Percentiles rank a stretch among this genome's conserved stretches.
Evolutionary conservation across 1,140 invertebrate genomes (phyloP).

Genomic region (Drosophila setifemur): DNA sequence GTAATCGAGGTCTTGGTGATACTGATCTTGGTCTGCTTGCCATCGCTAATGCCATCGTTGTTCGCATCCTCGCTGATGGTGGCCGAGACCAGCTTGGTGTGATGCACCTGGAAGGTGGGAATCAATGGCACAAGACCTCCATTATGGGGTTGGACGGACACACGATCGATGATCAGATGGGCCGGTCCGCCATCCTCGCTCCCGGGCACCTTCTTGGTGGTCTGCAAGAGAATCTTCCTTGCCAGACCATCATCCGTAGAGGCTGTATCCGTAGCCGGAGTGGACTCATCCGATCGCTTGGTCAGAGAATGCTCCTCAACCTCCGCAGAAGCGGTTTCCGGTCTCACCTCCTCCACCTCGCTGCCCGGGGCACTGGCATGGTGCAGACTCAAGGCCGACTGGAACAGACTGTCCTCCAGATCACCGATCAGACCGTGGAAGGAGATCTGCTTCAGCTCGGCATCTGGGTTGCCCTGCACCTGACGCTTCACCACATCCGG

Average conservation of each 20-base stretch:
- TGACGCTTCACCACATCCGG: conserved; percentile 69
- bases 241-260: conserved; percentile 23
- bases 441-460: conserved; percentile 67
- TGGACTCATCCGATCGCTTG: conserved; percentile 53
- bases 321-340: neutral
- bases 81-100: conserved; percentile 65
- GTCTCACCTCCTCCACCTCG: conserved; percentile 47
- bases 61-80: conserved; percentile 62
- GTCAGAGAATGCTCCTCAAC: conserved; percentile 37
- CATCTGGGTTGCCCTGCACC: conserved; percentile 54
- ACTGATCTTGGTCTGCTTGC: conserved; percentile 72
- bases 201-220: conserved; percentile 60
- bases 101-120: conserved; percentile 74
- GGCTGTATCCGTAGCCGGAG: neutral
- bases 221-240: conserved; percentile 63
- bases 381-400: conserved; percentile 62
- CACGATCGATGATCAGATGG: conserved; percentile 70
- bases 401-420: conserved; percentile 69
- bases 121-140: conserved; percentile 53
- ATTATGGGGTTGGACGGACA: conserved; percentile 67
- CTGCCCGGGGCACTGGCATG: conserved; percentile 41
- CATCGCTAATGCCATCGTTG: conserved; percentile 58
- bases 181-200: conserved; percentile 49
- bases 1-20: conserved; percentile 72
- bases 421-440: conserved; percentile 67